Conservation (phyloP, 2,888 invertebrate species). For the Eumacrocentrus americanus region DNA sequence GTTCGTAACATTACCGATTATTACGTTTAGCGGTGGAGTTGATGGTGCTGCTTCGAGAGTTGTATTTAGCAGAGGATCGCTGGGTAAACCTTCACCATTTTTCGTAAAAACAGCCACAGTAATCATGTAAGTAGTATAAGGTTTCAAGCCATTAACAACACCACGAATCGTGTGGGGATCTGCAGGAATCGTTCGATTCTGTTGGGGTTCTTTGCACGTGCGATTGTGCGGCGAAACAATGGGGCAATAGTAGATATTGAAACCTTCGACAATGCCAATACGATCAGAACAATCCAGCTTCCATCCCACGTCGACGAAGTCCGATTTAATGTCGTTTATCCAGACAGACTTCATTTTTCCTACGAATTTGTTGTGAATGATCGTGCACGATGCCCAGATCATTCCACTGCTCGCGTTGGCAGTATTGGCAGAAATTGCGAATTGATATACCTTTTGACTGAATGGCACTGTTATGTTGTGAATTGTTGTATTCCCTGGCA, state of each 20-base stretch:
- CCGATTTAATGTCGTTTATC: conserved; percentile 63
- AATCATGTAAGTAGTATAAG: conserved; percentile 78
- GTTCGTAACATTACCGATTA: conserved; percentile 68
- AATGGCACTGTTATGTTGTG: conserved; percentile 69
- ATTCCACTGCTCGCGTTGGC: conserved; percentile 77
- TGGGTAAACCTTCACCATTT: conserved; percentile 65
- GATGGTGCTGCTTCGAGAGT: conserved; percentile 76
- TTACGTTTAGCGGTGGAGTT: conserved; percentile 67
- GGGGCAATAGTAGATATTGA: conserved; percentile 77
- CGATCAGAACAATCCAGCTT: conserved; percentile 77
- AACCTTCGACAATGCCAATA: conserved; percentile 75
- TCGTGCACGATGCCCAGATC: conserved; percentile 82
- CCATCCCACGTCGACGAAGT: conserved; percentile 74
- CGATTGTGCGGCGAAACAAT: conserved; percentile 64
- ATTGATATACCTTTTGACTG: conserved; percentile 69
- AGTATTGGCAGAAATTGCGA: conserved; percentile 83
- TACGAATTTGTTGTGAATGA: conserved; percentile 63
- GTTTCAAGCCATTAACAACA: conserved; percentile 70
- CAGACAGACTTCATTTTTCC: conserved; percentile 68
- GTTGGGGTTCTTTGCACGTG: conserved; percentile 65
- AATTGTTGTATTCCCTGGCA: conserved; percentile 62
- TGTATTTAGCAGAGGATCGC: conserved; percentile 69
- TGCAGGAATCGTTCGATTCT: conserved; percentile 61
- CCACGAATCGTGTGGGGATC: conserved; percentile 65
- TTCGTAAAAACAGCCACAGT: conserved; percentile 70